Percentiles rank a stretch among this genome's conserved stretches.
phyloP scores from a whole-genome alignment of 2,797 vertebrate species.

The Hemitrygon akajei region DNA sequence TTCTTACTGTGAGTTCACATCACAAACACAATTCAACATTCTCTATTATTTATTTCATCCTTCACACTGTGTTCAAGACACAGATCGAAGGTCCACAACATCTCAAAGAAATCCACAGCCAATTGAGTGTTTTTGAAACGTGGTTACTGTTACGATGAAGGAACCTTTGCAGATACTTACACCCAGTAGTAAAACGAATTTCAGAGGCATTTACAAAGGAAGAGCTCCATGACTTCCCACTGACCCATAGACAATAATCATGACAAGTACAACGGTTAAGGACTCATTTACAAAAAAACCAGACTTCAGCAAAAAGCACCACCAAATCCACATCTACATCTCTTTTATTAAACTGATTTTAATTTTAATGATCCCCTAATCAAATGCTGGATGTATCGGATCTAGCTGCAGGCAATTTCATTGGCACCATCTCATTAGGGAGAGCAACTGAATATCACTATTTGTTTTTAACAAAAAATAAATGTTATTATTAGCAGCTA shows the following conservation, averaged over 20 bases:
- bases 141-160: too few relatives aligned
- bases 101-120: too few relatives aligned
- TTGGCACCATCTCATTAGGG: not conserved
- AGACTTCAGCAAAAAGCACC: not conserved
- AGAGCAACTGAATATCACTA: not conserved
- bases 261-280: too few relatives aligned
- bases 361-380: not conserved
- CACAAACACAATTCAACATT: not conserved
- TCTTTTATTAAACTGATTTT: not conserved
- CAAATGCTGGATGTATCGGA: not conserved
- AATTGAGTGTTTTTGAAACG: too few relatives aligned
- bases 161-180: too few relatives aligned
- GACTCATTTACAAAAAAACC: not conserved
- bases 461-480: not conserved
- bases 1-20: not conserved
- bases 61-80: not conserved
- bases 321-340: not conserved
- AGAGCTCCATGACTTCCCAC: too few relatives aligned
- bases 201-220: too few relatives aligned
- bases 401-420: not conserved
- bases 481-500: not conserved
- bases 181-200: too few relatives aligned
- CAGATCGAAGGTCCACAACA: too few relatives aligned
- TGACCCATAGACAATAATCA: too few relatives aligned
- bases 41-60: not conserved